Conservation (phyloP, 1,140 invertebrate species). For the Dufourea novaeangliae region DNA sequence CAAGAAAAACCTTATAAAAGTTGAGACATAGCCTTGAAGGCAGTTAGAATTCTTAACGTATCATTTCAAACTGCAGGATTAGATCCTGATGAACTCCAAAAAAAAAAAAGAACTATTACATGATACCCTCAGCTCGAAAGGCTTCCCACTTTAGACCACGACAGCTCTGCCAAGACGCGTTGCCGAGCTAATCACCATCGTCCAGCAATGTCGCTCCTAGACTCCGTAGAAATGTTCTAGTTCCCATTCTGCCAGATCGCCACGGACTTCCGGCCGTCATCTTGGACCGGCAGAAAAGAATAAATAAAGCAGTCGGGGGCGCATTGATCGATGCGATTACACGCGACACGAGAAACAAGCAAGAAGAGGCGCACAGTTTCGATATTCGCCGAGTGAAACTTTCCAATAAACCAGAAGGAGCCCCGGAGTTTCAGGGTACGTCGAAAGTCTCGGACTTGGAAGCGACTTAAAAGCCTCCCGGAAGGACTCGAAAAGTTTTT, state of each 20-base stretch:
- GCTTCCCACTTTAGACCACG: too few relatives aligned
- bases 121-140: too few relatives aligned
- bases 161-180: not conserved
- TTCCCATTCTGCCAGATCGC: not conserved
- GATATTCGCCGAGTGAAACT: conserved; percentile 1
- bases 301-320: not conserved
- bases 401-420: not conserved
- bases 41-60: too few relatives aligned
- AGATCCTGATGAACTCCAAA: too few relatives aligned
- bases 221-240: not conserved
- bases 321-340: not conserved
- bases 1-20: too few relatives aligned
- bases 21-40: too few relatives aligned
- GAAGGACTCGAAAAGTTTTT: conserved; percentile 13
- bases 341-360: not conserved
- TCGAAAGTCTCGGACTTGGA: not conserved
- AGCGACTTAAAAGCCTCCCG: not conserved
- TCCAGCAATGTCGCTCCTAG: not conserved
- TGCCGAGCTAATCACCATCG: not conserved
- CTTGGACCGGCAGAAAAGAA: not conserved
- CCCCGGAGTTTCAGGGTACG: not conserved
- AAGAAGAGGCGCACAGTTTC: too few relatives aligned
- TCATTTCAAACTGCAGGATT: too few relatives aligned
- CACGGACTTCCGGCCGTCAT: conserved; percentile 6
- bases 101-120: too few relatives aligned